Evolutionary conservation across 2,797 vertebrate species (phyloP).

Genomic region (Betta splendens): DNA sequence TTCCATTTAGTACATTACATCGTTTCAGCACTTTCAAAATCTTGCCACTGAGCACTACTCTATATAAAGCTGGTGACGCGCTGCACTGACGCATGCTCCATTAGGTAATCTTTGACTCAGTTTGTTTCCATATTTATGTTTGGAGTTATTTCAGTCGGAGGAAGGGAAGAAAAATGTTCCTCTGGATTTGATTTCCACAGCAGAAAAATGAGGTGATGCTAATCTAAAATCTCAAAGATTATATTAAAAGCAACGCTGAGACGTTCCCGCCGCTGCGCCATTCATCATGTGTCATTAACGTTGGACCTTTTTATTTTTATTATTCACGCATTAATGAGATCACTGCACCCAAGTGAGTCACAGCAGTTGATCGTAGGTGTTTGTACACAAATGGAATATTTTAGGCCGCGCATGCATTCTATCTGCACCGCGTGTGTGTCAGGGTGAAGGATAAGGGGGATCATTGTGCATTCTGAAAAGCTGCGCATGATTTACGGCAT

Average conservation of each 20-base stretch:
- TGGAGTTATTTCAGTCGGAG: slow-evolving; percentile 61
- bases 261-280: slow-evolving; percentile 61
- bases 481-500: slow-evolving; percentile 72
- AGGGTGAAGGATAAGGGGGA: slow-evolving; percentile 18
- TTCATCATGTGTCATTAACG: slow-evolving; percentile 69
- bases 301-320: slow-evolving; percentile 46
- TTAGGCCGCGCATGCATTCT: not conserved
- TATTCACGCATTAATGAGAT: slow-evolving; percentile 61
- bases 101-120: slow-evolving; percentile 79
- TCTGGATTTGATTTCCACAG: slow-evolving; percentile 67
- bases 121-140: slow-evolving; percentile 78
- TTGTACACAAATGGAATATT: slow-evolving; percentile 53
- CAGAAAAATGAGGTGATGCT: slow-evolving; percentile 68
- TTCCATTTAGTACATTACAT: slow-evolving; percentile 52
- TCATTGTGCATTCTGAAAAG: slow-evolving; percentile 69
- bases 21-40: slow-evolving; percentile 52
- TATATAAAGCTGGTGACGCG: slow-evolving; percentile 71
- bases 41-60: slow-evolving; percentile 55
- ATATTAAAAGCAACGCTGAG: slow-evolving; percentile 69
- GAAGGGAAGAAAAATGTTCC: slow-evolving; percentile 65
- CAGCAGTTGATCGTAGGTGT: slow-evolving; percentile 53
- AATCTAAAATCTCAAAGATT: slow-evolving; percentile 74
- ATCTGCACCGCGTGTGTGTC: not conserved
- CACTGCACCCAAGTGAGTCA: slow-evolving; percentile 46
- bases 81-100: slow-evolving; percentile 67